Evolutionary conservation across 2,113 vertebrate genomes (phyloP), one percentile per base, ranked within the genome.

Genomic region (human (Homo sapiens)): DNA sequence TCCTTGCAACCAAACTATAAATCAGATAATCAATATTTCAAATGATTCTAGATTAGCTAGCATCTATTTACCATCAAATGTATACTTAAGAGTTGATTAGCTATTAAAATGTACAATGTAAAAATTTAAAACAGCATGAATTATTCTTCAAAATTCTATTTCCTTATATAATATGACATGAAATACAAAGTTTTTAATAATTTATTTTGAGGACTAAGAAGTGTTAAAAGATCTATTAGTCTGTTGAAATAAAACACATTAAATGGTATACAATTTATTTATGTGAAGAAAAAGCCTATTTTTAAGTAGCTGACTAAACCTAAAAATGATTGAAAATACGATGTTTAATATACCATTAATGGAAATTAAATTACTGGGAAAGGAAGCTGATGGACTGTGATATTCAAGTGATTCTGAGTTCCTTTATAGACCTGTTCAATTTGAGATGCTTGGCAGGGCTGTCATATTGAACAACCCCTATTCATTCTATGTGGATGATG

Each of bases 21-120:
- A 91, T 23, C 57, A 97, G 84, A 20, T 72, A 55, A 95, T 27
- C 32, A 83, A n/a, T 85, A 97, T 92, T 92, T 97, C 85, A 82
- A 72, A 81, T 83, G 2, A 70, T 73, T 97, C 94, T 80, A 88
- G 50, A 95, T 95, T 57, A 57, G 8, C 64, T 87, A 50, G 90
- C 48, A 85, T 18, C 35, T 81, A 61, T 55, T 96, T 90, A 59
- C 50, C 92, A 75, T 59, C 48, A 68, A 90, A 81, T 13, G 1
- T 78, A 61, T 93, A 89, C 66, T 96, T 95, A 90, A 48, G 3
- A 93, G 23, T 22, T 95, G 43, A 84, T n/a, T 48, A 92, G 32
- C 75, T 93, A 90, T 82, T 97, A 86, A 98, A 97, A 92, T 16
- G 0, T 43, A 13, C 12, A 93, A 87, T 59, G 50, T 85, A 93